phyloP scores from a whole-genome alignment of 2,113 vertebrate genomes.

The Elachura formosa region DNA sequence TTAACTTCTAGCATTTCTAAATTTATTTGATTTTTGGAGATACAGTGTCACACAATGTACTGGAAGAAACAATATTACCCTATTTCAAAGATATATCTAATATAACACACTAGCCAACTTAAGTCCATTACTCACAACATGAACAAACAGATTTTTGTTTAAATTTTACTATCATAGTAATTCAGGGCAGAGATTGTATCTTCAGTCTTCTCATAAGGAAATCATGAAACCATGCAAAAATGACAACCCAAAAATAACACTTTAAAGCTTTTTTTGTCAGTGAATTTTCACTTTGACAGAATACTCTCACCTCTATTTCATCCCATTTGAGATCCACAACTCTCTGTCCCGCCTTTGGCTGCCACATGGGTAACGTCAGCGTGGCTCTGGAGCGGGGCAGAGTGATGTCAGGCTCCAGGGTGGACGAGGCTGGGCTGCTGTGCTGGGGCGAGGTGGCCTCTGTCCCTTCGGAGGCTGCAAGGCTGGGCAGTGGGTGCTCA shows the following conservation, averaged over 20 bases:
- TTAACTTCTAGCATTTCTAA: background rate
- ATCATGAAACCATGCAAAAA: background rate
- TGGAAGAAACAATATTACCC: background rate
- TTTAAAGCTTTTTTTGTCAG: background rate
- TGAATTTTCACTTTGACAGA: background rate
- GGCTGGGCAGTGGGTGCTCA: slow-evolving; percentile 64
- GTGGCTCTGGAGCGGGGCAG: slow-evolving; percentile 70
- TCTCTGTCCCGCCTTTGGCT: slow-evolving; percentile 86
- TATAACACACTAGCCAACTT: background rate
- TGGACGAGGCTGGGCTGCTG: slow-evolving; percentile 65
- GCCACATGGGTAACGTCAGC: slow-evolving; percentile 82
- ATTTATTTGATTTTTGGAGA: background rate
- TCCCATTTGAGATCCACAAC: slow-evolving; percentile 88
- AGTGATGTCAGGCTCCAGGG: slow-evolving; percentile 71
- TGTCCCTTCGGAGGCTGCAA: slow-evolving; percentile 52
- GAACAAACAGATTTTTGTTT: background rate
- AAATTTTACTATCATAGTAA: background rate
- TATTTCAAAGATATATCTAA: background rate
- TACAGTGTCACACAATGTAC: background rate
- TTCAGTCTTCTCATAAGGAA: background rate
- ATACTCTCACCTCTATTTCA: slow-evolving; percentile 83
- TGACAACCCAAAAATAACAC: background rate
- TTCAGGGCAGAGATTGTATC: background rate
- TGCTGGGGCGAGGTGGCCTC: slow-evolving; percentile 62
- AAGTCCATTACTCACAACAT: background rate